Evolutionary conservation across 2,113 vertebrate species (phyloP).

Genomic region (Sander vitreus): DNA sequence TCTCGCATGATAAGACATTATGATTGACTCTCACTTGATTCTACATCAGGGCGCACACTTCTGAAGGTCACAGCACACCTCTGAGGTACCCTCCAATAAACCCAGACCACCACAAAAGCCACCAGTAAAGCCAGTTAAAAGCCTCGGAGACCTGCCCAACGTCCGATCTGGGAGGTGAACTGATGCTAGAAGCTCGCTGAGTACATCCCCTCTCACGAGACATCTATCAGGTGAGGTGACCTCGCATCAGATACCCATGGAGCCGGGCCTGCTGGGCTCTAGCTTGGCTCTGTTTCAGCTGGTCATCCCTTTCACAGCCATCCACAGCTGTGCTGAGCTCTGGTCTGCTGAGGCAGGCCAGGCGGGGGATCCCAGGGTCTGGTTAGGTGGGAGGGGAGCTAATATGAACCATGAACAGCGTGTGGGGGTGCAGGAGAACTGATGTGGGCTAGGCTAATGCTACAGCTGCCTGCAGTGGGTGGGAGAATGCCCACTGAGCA

Average conservation of each 20-base stretch:
- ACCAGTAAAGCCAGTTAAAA: neutral
- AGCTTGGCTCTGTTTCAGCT: constrained; percentile 51
- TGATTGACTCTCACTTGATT: neutral
- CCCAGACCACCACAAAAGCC: neutral
- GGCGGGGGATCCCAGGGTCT: constrained; percentile 45
- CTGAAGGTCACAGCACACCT: neutral
- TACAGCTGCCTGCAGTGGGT: constrained; percentile 75
- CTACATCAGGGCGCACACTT: neutral
- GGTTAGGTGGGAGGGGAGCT: constrained; percentile 68
- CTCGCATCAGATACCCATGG: constrained; percentile 38
- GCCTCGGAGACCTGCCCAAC: neutral
- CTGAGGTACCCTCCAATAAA: constrained; percentile 28
- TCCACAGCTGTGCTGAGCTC: constrained; percentile 51
- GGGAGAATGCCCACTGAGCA: constrained; percentile 75
- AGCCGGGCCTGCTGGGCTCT: constrained; percentile 36
- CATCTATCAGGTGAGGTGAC: constrained; percentile 32
- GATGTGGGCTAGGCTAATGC: constrained; percentile 73
- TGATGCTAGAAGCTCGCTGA: constrained; percentile 23
- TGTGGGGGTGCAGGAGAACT: constrained; percentile 56
- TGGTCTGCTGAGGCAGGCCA: constrained; percentile 58
- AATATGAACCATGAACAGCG: constrained; percentile 75
- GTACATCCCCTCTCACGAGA: constrained; percentile 31
- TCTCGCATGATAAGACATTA: neutral
- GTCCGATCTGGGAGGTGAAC: constrained; percentile 44
- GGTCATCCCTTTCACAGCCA: constrained; percentile 39